phyloP scores from a whole-genome alignment of 2,888 invertebrate genomes.

The Thecocarcelia acutangulata region DNA sequence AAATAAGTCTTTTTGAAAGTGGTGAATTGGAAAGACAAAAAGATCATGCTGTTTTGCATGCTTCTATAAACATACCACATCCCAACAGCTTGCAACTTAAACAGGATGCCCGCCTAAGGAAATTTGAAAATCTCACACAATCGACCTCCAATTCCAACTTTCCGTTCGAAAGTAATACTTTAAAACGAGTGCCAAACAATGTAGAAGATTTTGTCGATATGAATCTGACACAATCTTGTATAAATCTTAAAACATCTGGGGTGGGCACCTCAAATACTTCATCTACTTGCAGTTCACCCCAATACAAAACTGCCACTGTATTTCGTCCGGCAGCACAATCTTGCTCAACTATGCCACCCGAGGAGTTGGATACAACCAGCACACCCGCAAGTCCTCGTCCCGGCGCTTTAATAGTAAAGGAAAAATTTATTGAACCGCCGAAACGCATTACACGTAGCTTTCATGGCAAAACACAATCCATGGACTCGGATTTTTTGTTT shows the following conservation, averaged over 20 bases:
- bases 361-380: constrained; percentile 49
- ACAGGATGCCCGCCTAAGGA: constrained; percentile 77
- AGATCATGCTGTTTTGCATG: constrained; percentile 72
- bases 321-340: constrained; percentile 58
- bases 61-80: constrained; percentile 77
- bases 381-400: constrained; percentile 74
- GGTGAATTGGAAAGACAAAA: constrained; percentile 72
- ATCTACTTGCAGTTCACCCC: constrained; percentile 71
- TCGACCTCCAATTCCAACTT: constrained; percentile 80
- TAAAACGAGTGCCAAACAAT: constrained; percentile 75
- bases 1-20: constrained; percentile 79
- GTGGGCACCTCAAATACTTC: constrained; percentile 51
- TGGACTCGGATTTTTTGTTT: constrained; percentile 79
- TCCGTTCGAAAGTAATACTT: constrained; percentile 78
- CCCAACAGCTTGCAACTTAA: constrained; percentile 74
- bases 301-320: constrained; percentile 67
- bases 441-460: constrained; percentile 82
- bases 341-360: constrained; percentile 42
- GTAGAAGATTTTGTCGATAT: constrained; percentile 74
- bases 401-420: constrained; percentile 82
- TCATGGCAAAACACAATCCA: constrained; percentile 79
- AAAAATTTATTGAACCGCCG: constrained; percentile 83
- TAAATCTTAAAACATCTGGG: constrained; percentile 75
- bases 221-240: constrained; percentile 77
- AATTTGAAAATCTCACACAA: constrained; percentile 78